These are phyloP conservation scores for Enteromius mattozi DNA, from an alignment of 2,797 vertebrate species.

Conservation along the genomic window DNA sequence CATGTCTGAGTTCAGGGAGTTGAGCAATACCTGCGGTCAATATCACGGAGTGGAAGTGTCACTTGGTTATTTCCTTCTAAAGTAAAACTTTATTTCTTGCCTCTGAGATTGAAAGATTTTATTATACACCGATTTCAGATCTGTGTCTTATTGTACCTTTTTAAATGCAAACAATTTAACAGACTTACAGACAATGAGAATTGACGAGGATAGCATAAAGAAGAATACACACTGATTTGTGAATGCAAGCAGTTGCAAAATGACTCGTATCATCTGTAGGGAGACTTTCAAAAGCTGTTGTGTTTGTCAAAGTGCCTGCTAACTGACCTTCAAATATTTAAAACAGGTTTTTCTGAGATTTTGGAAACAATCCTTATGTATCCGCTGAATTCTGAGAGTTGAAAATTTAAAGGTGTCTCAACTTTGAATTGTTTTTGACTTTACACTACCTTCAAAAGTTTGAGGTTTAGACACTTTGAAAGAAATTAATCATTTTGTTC, in stretches of 20 bases:
- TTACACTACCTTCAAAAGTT: not conserved
- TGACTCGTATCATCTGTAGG: not conserved
- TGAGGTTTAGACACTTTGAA: not conserved
- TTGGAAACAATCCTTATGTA: not conserved
- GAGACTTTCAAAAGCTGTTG: constrained; percentile 9
- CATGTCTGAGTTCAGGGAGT: not conserved
- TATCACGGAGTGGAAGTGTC: not conserved
- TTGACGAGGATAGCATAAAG: not conserved
- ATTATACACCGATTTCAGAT: not conserved
- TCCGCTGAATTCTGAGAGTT: not conserved
- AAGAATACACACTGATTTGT: constrained; percentile 10
- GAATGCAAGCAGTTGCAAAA: not conserved
- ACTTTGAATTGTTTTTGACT: not conserved
- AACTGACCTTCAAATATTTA: constrained; percentile 23
- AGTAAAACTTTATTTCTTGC: not conserved
- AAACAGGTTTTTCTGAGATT: not conserved
- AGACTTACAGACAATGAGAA: not conserved
- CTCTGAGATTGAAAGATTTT: not conserved
- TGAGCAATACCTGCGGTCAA: not conserved
- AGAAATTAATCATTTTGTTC: not conserved
- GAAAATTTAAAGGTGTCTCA: not conserved
- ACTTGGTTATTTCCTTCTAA: not conserved
- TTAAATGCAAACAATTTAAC: not conserved
- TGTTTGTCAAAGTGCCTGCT: not conserved
- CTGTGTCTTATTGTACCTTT: not conserved